Evolutionary conservation across 2,888 invertebrate genomes (phyloP).

Genomic region (Labia minor): DNA sequence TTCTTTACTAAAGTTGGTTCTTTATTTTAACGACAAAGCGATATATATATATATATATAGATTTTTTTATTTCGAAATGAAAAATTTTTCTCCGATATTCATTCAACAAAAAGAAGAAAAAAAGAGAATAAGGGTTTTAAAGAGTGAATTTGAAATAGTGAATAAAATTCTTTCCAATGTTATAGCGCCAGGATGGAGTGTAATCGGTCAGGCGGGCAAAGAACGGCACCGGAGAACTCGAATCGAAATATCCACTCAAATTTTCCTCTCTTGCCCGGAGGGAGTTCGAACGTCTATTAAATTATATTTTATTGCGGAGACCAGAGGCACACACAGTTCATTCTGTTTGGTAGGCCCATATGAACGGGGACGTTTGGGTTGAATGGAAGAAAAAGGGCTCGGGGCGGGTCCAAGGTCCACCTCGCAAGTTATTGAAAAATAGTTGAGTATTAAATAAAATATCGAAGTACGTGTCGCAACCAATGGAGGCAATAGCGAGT

Average conservation of each 20-base stretch:
- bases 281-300: background rate
- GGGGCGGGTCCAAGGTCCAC: background rate
- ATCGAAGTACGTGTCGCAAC: constrained; percentile 1
- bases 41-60: too few relatives aligned
- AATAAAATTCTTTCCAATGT: background rate
- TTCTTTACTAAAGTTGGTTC: too few relatives aligned
- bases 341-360: background rate
- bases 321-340: background rate
- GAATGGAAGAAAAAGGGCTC: background rate
- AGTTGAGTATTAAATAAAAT: constrained; percentile 13
- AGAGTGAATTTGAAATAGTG: background rate
- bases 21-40: too few relatives aligned
- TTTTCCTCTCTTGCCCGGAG: background rate
- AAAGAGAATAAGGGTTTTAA: background rate
- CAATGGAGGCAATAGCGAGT: background rate
- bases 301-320: constrained; percentile 3
- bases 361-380: too few relatives aligned
- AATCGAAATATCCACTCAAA: background rate
- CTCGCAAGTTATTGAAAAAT: background rate
- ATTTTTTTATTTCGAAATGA: too few relatives aligned
- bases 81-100: too few relatives aligned
- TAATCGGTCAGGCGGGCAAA: background rate
- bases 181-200: background rate
- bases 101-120: background rate
- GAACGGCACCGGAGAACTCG: background rate